phyloP scores from a whole-genome alignment of 2,797 vertebrate species.

The Myioborus melanocephalus region DNA sequence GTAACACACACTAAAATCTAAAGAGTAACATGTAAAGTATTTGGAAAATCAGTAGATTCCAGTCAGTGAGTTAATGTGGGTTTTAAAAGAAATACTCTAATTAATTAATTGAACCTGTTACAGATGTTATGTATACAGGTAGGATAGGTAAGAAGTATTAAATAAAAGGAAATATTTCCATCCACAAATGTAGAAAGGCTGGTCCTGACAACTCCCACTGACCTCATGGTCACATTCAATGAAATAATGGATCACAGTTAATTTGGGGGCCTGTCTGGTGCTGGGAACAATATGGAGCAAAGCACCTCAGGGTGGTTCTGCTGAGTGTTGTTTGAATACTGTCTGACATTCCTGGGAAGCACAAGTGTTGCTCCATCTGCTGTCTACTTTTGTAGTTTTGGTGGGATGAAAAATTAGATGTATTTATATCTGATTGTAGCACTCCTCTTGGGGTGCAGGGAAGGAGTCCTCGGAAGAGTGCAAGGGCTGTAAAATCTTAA shows the following conservation, averaged over 20 bases:
- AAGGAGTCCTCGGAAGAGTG: not conserved
- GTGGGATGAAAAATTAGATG: not conserved
- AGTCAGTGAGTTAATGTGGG: not conserved
- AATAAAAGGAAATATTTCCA: not conserved
- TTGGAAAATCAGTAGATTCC: not conserved
- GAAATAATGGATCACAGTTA: conserved; percentile 25
- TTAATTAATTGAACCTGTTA: not conserved
- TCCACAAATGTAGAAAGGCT: not conserved
- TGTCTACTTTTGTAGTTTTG: not conserved
- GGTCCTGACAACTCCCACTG: not conserved
- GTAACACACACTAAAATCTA: not conserved
- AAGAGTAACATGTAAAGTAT: not conserved
- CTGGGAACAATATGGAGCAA: not conserved
- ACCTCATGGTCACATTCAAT: not conserved
- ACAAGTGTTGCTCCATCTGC: conserved; percentile 10
- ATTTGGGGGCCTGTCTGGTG: not conserved
- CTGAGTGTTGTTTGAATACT: conserved; percentile 49
- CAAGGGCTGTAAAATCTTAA: not conserved
- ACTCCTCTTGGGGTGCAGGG: not conserved
- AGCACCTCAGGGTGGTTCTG: not conserved
- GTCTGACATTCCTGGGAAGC: not conserved
- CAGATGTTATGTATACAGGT: not conserved
- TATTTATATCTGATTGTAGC: not conserved
- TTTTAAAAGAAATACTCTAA: not conserved
- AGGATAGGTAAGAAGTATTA: not conserved